These are phyloP conservation scores for Holothuria glaberrima DNA, from an alignment of 35 echinoderm and acorn worm species.

Conservation along the genomic window DNA sequence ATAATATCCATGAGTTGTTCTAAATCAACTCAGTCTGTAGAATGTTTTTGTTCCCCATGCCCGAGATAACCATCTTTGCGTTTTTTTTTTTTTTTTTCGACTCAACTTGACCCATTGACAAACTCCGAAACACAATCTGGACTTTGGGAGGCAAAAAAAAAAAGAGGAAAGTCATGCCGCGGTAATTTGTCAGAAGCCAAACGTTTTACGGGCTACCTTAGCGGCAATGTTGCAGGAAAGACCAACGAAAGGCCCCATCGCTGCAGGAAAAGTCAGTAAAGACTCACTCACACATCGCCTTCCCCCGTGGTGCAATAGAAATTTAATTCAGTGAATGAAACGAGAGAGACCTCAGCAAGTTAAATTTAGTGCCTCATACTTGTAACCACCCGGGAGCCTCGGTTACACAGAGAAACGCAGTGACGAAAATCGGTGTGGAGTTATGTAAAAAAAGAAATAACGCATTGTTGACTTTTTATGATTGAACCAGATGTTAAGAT, in stretches of 20 bases:
- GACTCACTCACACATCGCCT: background rate
- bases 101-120: constrained; percentile 22
- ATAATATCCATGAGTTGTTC: too few relatives aligned
- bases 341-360: background rate
- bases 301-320: background rate
- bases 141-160: background rate
- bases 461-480: constrained; percentile 9
- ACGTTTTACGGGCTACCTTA: background rate
- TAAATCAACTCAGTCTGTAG: too few relatives aligned
- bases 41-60: too few relatives aligned
- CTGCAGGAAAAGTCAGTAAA: background rate
- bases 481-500: constrained; percentile 27
- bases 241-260: background rate
- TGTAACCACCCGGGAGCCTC: constrained; percentile 4
- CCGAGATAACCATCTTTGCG: constrained; percentile 26
- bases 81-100: background rate
- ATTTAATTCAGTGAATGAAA: constrained; percentile 24
- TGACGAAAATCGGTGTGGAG: too few relatives aligned
- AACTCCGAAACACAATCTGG: constrained; percentile 44
- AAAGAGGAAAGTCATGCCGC: background rate
- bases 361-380: constrained; percentile 10
- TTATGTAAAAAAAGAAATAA: too few relatives aligned
- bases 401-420: too few relatives aligned
- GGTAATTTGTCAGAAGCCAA: constrained; percentile 44
- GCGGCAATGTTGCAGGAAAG: too few relatives aligned